Base-by-base conservation (phyloP, 2,888 invertebrate species). In the Heliconius sara region DNA sequence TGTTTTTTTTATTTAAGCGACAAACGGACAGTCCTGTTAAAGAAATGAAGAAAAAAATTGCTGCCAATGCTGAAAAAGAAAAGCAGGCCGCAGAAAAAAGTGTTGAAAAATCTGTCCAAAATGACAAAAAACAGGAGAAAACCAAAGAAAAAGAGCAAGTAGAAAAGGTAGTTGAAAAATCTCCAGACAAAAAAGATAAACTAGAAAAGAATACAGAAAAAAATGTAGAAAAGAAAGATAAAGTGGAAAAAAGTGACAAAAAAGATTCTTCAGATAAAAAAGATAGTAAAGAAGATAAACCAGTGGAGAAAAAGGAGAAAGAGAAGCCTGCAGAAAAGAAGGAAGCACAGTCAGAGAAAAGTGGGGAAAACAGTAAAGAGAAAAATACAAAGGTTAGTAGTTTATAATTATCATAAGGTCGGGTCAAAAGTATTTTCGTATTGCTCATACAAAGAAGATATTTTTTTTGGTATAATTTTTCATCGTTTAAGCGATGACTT, bases 41-140 rank as follows among this genome's bases (percentile, higher is more conserved):
- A 85, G 95, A 95, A 19, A 93, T 93, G 92, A 95, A 94, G 85
- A 95, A 95, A 88, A 95, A 94, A 87, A 88, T 93, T 86, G 93
- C 93, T 2, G 92, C 92, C 7, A 93, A 92, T 79, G 92, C 92
- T 0, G 94, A 94, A 77, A 94, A 94, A 82, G 94, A 94, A 71
- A 94, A 93, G 81, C 90, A 90, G 63, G 86, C 88, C 0, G 89
- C 89, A 6, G 92, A 93, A 30, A 91, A 91, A 76, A 84, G 85
- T 13, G 75, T 85, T 3, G 90, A 89, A 0, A 88, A 88, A 79
- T 22, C 81, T 1, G 57, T 83, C 4, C 87, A 87, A 19, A 87
- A 85, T 66, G 85, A 86, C 9, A 86, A 84, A 78, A 77, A 81
- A 47, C 39, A 68, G 57, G 84, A 84, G 5, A 85, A 84, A 63